Conservation (phyloP, 2,113 vertebrate species). For the Chauna torquata region DNA sequence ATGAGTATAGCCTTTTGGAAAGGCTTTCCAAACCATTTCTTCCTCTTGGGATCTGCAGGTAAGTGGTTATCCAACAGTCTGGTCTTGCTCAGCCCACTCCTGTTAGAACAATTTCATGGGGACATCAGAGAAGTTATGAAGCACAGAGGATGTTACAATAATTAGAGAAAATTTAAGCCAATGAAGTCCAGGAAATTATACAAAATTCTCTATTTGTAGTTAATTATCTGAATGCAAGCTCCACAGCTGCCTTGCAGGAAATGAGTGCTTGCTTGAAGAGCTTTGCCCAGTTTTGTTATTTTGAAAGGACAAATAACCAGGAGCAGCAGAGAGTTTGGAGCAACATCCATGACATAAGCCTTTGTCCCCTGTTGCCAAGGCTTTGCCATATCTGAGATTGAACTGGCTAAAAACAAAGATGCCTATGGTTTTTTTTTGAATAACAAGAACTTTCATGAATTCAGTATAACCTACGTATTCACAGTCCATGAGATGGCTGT, state of each 20-base stretch:
- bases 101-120: background rate
- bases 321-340: background rate
- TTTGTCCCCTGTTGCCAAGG: background rate
- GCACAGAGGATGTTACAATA: background rate
- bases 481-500: background rate
- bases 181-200: slow-evolving; percentile 41
- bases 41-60: background rate
- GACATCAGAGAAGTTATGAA: background rate
- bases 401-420: background rate
- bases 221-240: slow-evolving; percentile 6
- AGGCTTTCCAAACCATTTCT: background rate
- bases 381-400: background rate
- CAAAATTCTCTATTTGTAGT: background rate
- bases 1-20: background rate
- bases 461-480: background rate
- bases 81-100: background rate
- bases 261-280: background rate
- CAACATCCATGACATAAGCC: background rate
- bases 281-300: background rate
- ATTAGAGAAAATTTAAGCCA: slow-evolving; percentile 27
- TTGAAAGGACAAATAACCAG: background rate
- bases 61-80: background rate
- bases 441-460: background rate
- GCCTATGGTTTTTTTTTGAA: background rate
- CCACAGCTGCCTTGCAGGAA: slow-evolving; percentile 14